phyloP scores from a whole-genome alignment of 2,797 vertebrate genomes.

The Enteromius argenteus region DNA sequence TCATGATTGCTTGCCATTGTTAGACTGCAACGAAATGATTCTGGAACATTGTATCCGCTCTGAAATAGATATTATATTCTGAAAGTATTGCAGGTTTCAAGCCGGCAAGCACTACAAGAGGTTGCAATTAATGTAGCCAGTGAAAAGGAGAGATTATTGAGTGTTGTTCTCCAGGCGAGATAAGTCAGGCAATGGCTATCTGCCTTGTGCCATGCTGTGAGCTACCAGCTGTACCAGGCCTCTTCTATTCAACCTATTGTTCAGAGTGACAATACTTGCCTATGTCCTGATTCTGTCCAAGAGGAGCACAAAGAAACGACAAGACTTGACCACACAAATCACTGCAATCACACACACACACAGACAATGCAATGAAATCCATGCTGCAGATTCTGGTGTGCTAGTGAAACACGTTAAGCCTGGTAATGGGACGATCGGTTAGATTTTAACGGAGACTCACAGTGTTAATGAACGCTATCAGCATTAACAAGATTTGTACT shows the following conservation, averaged over 20 bases:
- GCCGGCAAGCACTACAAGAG: conserved; percentile 15
- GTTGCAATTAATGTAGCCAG: conserved; percentile 29
- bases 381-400: conserved; percentile 27
- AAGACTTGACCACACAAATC: conserved; percentile 43
- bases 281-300: conserved; percentile 49
- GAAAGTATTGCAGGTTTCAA: conserved; percentile 11
- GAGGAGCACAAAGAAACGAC: conserved; percentile 32
- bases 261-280: conserved; percentile 31
- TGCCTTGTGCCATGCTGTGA: conserved; percentile 50
- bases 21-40: conserved; percentile 16
- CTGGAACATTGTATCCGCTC: background rate
- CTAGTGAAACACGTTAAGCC: conserved; percentile 20
- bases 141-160: conserved; percentile 37
- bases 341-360: conserved; percentile 26
- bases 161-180: conserved; percentile 29
- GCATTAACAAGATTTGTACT: conserved; percentile 11
- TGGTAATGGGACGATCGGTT: conserved; percentile 4
- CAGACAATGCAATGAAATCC: conserved; percentile 29
- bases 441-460: conserved; percentile 28
- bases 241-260: conserved; percentile 54
- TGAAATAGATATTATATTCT: conserved; percentile 16
- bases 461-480: conserved; percentile 3
- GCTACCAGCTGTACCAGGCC: conserved; percentile 59
- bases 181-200: conserved; percentile 37
- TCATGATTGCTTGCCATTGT: conserved; percentile 29